Conservation (phyloP, 2,113 vertebrate species). For the Heptranchias perlo region DNA sequence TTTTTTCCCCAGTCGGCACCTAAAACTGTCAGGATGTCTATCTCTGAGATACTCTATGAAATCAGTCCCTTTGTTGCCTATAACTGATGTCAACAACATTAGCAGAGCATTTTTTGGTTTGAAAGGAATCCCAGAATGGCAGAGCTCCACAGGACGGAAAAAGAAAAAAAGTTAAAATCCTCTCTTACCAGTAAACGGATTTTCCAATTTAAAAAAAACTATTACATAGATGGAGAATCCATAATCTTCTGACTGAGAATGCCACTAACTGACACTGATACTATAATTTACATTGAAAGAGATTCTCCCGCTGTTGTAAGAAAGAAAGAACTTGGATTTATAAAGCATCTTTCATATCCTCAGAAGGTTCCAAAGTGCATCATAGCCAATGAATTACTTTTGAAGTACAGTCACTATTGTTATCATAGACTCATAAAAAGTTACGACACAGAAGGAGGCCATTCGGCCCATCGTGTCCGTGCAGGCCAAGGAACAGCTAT, state of each 20-base stretch:
- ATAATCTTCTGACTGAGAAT: not conserved
- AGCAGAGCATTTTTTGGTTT: not conserved
- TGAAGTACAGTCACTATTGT: no score
- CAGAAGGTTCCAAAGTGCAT: not conserved
- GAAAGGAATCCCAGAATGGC: not conserved
- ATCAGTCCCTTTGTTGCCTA: no score
- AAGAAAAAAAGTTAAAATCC: not conserved
- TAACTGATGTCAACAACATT: not conserved
- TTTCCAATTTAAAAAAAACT: not conserved
- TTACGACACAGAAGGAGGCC: no score
- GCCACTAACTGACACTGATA: not conserved
- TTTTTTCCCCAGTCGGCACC: not conserved
- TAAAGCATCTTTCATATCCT: not conserved
- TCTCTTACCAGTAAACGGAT: not conserved
- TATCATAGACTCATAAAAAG: no score
- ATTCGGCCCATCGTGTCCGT: no score
- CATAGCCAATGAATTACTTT: not conserved
- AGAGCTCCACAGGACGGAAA: not conserved
- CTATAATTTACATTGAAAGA: not conserved
- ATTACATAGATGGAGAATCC: not conserved
- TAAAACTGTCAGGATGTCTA: not conserved
- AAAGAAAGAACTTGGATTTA: not conserved
- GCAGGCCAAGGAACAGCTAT: no score
- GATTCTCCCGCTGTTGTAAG: not conserved
- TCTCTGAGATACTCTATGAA: not conserved